These are phyloP conservation scores for Brienomyrus brachyistius DNA, from an alignment of 2,113 vertebrate genomes.

Conservation along the genomic window DNA sequence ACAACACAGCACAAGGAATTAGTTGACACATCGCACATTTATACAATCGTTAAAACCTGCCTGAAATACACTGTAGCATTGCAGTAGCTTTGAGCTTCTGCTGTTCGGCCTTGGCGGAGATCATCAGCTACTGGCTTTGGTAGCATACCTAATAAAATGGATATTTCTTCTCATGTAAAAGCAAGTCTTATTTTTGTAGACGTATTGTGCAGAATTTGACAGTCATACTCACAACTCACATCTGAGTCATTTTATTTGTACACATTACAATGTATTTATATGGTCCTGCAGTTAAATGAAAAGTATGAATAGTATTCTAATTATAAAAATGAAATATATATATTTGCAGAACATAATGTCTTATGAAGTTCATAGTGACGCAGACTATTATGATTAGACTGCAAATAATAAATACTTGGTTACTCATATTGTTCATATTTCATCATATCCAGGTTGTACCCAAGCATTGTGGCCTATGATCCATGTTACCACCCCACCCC, in stretches of 20 bases:
- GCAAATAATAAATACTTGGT: background rate
- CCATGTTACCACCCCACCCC: background rate
- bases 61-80: slow-evolving; percentile 65
- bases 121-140: slow-evolving; percentile 64
- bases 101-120: slow-evolving; percentile 56
- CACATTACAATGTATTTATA: background rate
- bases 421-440: background rate
- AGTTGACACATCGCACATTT: background rate
- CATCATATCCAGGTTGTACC: background rate
- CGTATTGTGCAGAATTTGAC: background rate
- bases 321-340: background rate
- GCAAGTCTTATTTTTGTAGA: background rate
- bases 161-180: slow-evolving; percentile 6
- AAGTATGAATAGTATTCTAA: background rate
- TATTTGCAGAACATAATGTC: background rate
- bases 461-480: background rate
- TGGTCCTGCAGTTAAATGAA: background rate
- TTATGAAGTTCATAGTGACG: background rate
- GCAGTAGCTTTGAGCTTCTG: slow-evolving; percentile 58
- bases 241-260: background rate
- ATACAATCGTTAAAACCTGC: slow-evolving; percentile 29
- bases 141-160: slow-evolving; percentile 52
- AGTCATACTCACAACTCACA: background rate
- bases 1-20: background rate
- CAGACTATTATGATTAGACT: background rate